These are phyloP conservation scores for Eucera pruinosa DNA, from an alignment of 2,888 invertebrate genomes.

Conservation along the genomic window DNA sequence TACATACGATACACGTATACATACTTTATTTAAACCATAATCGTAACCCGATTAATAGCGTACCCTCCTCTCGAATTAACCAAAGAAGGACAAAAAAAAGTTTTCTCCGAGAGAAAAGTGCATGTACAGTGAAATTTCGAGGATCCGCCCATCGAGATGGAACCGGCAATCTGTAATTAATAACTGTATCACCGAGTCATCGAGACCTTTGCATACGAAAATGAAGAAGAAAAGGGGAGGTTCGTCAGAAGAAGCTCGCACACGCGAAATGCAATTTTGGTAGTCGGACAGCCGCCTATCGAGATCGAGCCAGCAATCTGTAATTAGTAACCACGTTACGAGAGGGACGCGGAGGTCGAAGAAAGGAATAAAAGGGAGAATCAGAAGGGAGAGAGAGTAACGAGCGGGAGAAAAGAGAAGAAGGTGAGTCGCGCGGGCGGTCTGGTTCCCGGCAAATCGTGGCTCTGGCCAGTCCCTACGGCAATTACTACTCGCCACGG, in stretches of 20 bases:
- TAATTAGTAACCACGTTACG: conserved; percentile 63
- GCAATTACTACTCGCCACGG: conserved; percentile 74
- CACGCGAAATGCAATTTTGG: conserved; percentile 59
- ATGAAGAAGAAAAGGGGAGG: neutral
- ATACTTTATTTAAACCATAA: too few species aligned
- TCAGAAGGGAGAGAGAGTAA: neutral
- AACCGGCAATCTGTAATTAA: conserved; percentile 63
- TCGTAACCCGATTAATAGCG: too few species aligned
- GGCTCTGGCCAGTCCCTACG: conserved; percentile 68
- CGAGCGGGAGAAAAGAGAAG: conserved; percentile 53
- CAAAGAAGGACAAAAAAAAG: too few species aligned
- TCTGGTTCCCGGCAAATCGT: conserved; percentile 57
- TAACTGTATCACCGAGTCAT: conserved; percentile 39
- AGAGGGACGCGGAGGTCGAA: conserved; percentile 4
- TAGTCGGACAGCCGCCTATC: conserved; percentile 47
- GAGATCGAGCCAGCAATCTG: conserved; percentile 52
- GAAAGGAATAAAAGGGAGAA: conserved; percentile 12
- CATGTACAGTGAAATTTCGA: conserved; percentile 47
- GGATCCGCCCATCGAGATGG: conserved; percentile 46
- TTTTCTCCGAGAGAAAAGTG: neutral
- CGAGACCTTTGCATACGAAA: neutral
- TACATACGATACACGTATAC: too few species aligned
- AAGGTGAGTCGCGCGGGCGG: conserved; percentile 61
- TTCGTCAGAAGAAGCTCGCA: conserved; percentile 5
- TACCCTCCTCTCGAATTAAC: too few species aligned